phyloP scores from a whole-genome alignment of 2,113 vertebrate genomes.

The Pongo abelii region DNA sequence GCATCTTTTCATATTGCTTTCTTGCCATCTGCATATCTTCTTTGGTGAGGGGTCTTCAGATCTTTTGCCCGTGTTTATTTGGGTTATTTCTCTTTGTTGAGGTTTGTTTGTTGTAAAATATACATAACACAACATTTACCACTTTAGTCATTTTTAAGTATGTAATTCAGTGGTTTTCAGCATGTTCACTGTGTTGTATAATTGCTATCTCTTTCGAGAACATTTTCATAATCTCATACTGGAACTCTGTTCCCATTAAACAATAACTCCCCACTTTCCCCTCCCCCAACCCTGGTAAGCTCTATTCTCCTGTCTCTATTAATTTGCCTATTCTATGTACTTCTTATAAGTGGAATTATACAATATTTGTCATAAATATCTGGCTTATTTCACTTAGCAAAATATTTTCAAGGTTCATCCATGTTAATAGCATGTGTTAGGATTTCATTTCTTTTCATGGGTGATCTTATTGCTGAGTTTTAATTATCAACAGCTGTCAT shows the following conservation, averaged over 20 bases:
- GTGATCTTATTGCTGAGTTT: neutral
- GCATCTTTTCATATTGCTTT: neutral
- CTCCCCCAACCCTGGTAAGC: neutral
- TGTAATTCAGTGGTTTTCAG: neutral
- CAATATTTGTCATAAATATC: neutral
- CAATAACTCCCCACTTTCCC: neutral
- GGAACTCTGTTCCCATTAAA: neutral
- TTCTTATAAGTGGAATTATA: constrained; percentile 2
- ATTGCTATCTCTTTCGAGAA: neutral
- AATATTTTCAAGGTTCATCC: neutral
- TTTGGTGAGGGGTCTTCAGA: neutral
- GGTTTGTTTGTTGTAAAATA: neutral
- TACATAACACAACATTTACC: neutral
- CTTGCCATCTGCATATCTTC: neutral
- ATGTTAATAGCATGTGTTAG: neutral
- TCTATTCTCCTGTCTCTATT: neutral
- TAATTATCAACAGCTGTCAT: neutral
- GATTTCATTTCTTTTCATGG: neutral
- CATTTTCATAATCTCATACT: neutral
- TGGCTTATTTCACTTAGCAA: constrained; percentile 19
- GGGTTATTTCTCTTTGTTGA: neutral
- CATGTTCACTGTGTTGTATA: neutral
- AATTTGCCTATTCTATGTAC: neutral
- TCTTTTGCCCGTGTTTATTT: neutral
- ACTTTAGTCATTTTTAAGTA: neutral